Evolutionary conservation across 92 coral and sea anemone genomes (phyloP).

Genomic region (Palythoa heliodiscus): DNA sequence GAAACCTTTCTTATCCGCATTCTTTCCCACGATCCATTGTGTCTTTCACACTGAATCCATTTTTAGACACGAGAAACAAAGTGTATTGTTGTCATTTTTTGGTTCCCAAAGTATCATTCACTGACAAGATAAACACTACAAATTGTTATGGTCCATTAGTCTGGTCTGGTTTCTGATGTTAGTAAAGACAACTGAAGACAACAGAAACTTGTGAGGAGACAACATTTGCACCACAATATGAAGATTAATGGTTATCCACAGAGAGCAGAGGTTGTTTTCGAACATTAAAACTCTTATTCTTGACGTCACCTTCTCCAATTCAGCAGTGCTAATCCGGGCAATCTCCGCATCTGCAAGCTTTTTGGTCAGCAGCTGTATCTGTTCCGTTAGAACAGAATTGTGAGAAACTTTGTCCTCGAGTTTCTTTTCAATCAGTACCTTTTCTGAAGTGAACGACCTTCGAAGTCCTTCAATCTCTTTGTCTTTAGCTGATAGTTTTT

Average conservation of each 20-base stretch:
- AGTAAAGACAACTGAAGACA: conserved; percentile 1
- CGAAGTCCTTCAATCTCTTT: conserved; percentile 52
- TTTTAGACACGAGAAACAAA: too few relatives aligned
- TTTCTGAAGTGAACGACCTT: conserved; percentile 45
- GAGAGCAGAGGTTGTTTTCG: conserved; percentile 9
- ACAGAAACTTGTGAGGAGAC: conserved; percentile 16
- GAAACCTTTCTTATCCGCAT: too few relatives aligned
- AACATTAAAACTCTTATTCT: conserved; percentile 40
- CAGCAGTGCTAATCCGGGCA: conserved; percentile 66
- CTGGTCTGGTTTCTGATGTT: conserved; percentile 29
- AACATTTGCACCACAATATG: neutral
- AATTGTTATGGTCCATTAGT: conserved; percentile 10
- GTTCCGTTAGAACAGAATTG: conserved; percentile 67
- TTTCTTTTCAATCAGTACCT: conserved; percentile 54
- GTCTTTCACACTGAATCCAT: too few relatives aligned
- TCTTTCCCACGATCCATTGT: too few relatives aligned
- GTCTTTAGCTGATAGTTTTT: conserved; percentile 52
- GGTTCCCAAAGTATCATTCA: too few relatives aligned
- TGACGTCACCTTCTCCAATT: conserved; percentile 77
- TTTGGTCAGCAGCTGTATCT: conserved; percentile 82
- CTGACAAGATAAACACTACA: neutral
- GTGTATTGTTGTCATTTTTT: too few relatives aligned
- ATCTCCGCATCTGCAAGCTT: conserved; percentile 82
- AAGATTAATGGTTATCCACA: conserved; percentile 9
- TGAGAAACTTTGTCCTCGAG: conserved; percentile 57